Base-by-base conservation (phyloP, 2,797 vertebrate species). In the Acropternis orthonyx region DNA sequence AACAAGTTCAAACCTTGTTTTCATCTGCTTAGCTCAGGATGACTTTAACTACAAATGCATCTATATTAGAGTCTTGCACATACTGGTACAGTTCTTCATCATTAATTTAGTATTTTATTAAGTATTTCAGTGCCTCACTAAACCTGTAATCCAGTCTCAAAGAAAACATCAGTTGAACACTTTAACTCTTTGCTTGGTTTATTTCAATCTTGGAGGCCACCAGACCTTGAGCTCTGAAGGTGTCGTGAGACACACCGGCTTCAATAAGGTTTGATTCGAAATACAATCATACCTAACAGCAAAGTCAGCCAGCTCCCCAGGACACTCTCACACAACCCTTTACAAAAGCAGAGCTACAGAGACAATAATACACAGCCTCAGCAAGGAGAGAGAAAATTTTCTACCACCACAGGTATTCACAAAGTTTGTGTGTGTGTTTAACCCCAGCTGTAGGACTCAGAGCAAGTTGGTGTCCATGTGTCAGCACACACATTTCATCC, bases 381-480 rank as follows among this genome's bases (percentile, higher is more conserved):
- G 39, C 24, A 88, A 59, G 24, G 26, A 93, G 15, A 83, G 62
- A 17, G 10, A 56, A 65, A 39, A 36, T 56, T 26, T 76, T 87
- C 85, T 58, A 4, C 26, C 17, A 20, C 48, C 41, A 71, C 39
- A 52, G 4, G 4, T 62, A 69, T 55, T 83, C 0, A 0, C 55
- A 63, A 55, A 85, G 55, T 28, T 5, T 56, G 27, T 0, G 0
- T 3, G 9, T 30, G 55, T 17, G 37, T 24, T 63, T 21, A 49
- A 37, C 36, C 13, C 30, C 23, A 80, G n/a, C 26, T 12, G 3
- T 3, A 66, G 39, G 67, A 69, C 72, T 68, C 46, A 17, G 12
- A 1, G 5, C 11, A 3, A 0, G 13, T 5, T 49, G 12, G 9
- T 54, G n/a, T 8, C 54, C 15, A 7, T 6, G 41, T 20, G 14